These are phyloP conservation scores for Perca flavescens DNA, from an alignment of 2,113 vertebrate genomes.

Conservation along the genomic window DNA sequence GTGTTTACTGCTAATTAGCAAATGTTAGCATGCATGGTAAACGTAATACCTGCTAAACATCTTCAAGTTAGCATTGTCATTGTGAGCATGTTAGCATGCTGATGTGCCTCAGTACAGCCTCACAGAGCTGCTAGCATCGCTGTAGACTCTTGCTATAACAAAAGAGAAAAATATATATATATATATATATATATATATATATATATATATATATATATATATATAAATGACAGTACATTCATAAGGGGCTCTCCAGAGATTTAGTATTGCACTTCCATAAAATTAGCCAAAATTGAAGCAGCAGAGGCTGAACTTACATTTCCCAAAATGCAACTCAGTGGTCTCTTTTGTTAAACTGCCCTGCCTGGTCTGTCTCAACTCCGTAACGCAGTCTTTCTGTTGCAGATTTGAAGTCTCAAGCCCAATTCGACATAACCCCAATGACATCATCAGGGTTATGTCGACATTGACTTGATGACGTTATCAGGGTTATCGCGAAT, in stretches of 20 bases:
- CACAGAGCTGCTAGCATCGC: background rate
- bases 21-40: background rate
- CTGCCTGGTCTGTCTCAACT: background rate
- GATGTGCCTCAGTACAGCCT: background rate
- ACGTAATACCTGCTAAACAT: background rate
- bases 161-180: background rate
- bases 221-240: background rate
- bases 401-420: background rate
- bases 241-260: background rate
- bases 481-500: background rate
- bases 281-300: background rate
- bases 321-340: background rate
- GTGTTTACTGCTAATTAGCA: no score
- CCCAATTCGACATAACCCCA: background rate
- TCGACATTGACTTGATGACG: background rate
- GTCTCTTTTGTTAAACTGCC: background rate
- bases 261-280: background rate
- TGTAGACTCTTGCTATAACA: background rate
- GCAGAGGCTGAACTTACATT: background rate
- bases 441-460: background rate
- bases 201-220: background rate
- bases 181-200: background rate
- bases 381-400: background rate
- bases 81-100: background rate
- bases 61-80: background rate